Evolutionary conservation across 2,113 vertebrate genomes (phyloP), one percentile per base, ranked within the genome.

Genomic region (Nycticryphes semicollaris): DNA sequence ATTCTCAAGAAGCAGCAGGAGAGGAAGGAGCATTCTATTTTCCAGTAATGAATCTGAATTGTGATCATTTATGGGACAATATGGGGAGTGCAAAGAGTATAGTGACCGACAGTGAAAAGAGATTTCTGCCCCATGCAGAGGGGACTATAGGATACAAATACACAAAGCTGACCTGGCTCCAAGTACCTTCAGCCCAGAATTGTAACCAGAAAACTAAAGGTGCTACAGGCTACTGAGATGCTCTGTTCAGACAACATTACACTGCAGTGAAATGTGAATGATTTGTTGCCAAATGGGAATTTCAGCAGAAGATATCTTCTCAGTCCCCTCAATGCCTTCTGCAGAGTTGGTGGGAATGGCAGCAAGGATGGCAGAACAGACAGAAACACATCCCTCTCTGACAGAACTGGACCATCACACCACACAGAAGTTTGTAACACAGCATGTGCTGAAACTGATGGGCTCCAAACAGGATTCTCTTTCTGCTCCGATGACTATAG

Each of bases 381-480:
- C 17, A 75, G 75, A 60, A 57, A 53, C 33, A 15, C 22, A 43
- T 2, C 35, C 43, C 20, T 20, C 25, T 37, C n/a, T 45, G 85
- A 50, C 75, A 47, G 17, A 4, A 22, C 20, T 4, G 62, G 33
- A 10, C 37, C 23, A 2, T 47, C 47, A 2, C 66, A 64, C 6
- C 8, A 10, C 35, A 1, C 3, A 21, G 37, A 10, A 43, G 17
- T 28, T 39, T 9, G 1, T 28, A 10, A 2, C 3, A 4, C 35
- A 63, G 54, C 39, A 45, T 33, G 67, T 1, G 6, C 63, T 35
- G 59, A 57, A 25, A 37, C 68, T 12, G 59, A 22, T 24, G 47
- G 10, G 48, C 39, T 60, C 60, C 2, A 0, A 14, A 4, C 37
- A 16, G 77, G 25, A 33, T 20, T 45, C 50, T 12, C 9, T 8